A percentile compares a stretch with the other conserved stretches of the same genome.
These are phyloP conservation scores for Thalassarche chlororhynchos DNA, from an alignment of 2,113 vertebrate species.

Conservation along the genomic window DNA sequence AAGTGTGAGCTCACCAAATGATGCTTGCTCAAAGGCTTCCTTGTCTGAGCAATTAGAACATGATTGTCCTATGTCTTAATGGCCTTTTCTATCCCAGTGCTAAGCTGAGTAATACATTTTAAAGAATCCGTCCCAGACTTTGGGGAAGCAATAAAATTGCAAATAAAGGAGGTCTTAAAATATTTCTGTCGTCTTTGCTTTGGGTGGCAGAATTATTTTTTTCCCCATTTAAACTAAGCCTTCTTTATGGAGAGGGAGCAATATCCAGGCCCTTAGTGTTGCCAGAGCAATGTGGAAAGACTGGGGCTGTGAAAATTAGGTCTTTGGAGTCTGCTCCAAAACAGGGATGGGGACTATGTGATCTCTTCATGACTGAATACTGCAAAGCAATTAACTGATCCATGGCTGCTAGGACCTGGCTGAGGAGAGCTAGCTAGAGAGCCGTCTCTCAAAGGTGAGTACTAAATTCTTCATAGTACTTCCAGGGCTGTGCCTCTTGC, in stretches of 20 bases:
- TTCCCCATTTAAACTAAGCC: background rate
- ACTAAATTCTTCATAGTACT: background rate
- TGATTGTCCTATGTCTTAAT: background rate
- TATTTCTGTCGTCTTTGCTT: background rate
- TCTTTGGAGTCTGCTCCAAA: background rate
- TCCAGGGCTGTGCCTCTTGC: background rate
- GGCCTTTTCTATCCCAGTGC: background rate
- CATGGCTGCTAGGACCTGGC: background rate
- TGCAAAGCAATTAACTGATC: background rate
- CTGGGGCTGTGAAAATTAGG: background rate
- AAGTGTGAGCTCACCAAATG: background rate
- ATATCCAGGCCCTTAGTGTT: background rate
- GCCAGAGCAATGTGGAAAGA: background rate
- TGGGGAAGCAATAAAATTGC: background rate
- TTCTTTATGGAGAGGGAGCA: background rate
- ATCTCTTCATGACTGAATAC: background rate
- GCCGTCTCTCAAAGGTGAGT: background rate
- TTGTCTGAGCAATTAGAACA: background rate
- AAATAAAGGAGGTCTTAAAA: background rate
- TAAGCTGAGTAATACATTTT: background rate
- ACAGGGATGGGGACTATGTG: background rate
- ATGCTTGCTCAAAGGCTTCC: background rate
- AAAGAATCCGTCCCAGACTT: background rate
- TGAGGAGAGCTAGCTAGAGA: background rate
- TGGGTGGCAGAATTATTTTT: background rate